Conservation (phyloP, 2,113 vertebrate species). For the Xyrauchen texanus region DNA sequence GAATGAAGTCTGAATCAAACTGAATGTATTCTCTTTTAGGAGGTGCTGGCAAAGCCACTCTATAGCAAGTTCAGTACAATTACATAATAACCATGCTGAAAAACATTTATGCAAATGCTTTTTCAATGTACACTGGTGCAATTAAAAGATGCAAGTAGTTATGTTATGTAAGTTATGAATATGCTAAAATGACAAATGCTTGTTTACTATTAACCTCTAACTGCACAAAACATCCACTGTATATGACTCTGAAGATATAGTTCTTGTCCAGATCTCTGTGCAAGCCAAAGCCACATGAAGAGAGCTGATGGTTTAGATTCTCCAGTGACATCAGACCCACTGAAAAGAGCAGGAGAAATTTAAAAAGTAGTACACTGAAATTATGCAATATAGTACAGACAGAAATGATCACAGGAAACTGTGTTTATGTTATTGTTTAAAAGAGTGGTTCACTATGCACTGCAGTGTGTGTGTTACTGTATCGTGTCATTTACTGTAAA, state of each 20-base stretch:
- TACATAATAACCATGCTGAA: slow-evolving; percentile 60
- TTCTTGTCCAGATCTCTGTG: slow-evolving; percentile 64
- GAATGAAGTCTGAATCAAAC: slow-evolving; percentile 64
- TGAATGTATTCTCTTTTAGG: slow-evolving; percentile 66
- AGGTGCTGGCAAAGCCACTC: slow-evolving; percentile 62
- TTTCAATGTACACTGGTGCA: not conserved
- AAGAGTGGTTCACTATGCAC: no score
- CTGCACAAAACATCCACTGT: slow-evolving; percentile 69
- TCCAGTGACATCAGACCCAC: slow-evolving; percentile 56
- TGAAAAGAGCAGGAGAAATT: not conserved
- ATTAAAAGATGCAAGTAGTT: no score
- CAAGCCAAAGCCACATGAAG: slow-evolving; percentile 68
- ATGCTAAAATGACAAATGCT: no score
- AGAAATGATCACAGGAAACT: no score
- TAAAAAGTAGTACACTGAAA: no score
- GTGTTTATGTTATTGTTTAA: no score
- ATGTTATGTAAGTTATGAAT: no score
- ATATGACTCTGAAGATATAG: slow-evolving; percentile 69
- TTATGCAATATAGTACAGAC: no score
- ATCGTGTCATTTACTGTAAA: no score
- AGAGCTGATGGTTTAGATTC: slow-evolving; percentile 63
- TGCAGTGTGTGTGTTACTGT: no score
- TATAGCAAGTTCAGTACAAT: slow-evolving; percentile 61
- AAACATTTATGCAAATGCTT: not conserved
- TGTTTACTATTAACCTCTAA: slow-evolving; percentile 51